Conservation (phyloP, 1,140 invertebrate genomes). For the Zeugodacus cucurbitae region DNA sequence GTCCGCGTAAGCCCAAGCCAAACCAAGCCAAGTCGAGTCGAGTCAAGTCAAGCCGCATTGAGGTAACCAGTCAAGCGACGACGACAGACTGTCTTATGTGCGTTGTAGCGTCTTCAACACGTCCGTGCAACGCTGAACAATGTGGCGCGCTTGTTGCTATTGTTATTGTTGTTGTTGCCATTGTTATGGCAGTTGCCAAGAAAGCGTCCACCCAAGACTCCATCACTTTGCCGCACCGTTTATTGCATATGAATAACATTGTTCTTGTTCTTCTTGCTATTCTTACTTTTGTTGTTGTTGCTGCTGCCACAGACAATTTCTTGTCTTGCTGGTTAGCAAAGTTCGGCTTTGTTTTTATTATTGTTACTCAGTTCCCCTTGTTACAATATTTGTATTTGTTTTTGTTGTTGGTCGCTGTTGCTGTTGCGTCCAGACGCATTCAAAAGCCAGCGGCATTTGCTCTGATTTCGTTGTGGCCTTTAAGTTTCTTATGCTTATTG, state of each 20-base stretch:
- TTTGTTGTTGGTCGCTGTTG: neutral
- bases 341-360: neutral
- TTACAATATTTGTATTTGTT: constrained; percentile 28
- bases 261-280: neutral
- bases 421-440: neutral
- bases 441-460: constrained; percentile 28
- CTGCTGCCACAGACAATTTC: neutral
- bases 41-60: constrained; percentile 29
- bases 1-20: neutral
- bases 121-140: neutral
- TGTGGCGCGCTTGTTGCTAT: neutral
- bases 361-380: neutral
- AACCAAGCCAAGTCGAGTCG: neutral
- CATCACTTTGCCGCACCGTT: constrained; percentile 23
- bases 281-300: neutral
- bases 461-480: constrained; percentile 26
- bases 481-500: neutral
- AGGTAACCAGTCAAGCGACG: neutral
- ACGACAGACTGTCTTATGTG: constrained; percentile 18
- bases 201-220: constrained; percentile 32
- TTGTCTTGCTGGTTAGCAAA: neutral
- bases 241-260: constrained; percentile 36
- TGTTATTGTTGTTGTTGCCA: neutral
- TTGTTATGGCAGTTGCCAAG: constrained; percentile 33
- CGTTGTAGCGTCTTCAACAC: constrained; percentile 7